A percentile compares a stretch with the other conserved stretches of the same genome.
Evolutionary conservation across 2,888 invertebrate genomes (phyloP).

Genomic region (Brenthis ino): DNA sequence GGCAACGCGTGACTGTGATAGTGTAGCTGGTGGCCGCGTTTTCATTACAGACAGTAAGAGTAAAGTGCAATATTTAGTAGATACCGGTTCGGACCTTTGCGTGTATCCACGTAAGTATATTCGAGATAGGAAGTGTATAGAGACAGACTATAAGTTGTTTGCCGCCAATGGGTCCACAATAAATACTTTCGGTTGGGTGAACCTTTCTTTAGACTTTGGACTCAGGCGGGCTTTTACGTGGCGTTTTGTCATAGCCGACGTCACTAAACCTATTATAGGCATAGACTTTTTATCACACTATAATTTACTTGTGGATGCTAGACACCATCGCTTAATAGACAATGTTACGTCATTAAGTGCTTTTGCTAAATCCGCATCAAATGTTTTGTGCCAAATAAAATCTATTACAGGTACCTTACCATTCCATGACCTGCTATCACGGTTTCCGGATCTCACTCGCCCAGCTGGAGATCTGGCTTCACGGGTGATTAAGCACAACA

Average conservation of each 20-base stretch:
- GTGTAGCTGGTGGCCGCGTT: constrained; percentile 39
- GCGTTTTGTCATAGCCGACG: constrained; percentile 51
- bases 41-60: constrained; percentile 42
- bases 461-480: constrained; percentile 20
- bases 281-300: constrained; percentile 47
- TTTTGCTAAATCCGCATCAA: constrained; percentile 4
- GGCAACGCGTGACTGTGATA: constrained; percentile 43
- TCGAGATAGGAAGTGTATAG: constrained; percentile 9
- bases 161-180: constrained; percentile 52
- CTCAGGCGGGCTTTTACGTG: constrained; percentile 44
- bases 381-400: constrained; percentile 7
- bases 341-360: constrained; percentile 31
- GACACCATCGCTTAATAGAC: constrained; percentile 43
- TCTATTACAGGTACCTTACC: background rate
- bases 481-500: constrained; percentile 25
- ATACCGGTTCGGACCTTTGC: constrained; percentile 32
- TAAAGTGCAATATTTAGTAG: constrained; percentile 41
- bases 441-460: constrained; percentile 20
- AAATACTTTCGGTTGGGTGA: constrained; percentile 33
- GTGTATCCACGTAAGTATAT: constrained; percentile 28
- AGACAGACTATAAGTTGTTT: constrained; percentile 41
- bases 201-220: constrained; percentile 31
- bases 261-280: constrained; percentile 52
- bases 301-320: constrained; percentile 9
- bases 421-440: background rate